Base-by-base conservation (phyloP, 2,113 vertebrate species). In the Gallinago undulata region DNA sequence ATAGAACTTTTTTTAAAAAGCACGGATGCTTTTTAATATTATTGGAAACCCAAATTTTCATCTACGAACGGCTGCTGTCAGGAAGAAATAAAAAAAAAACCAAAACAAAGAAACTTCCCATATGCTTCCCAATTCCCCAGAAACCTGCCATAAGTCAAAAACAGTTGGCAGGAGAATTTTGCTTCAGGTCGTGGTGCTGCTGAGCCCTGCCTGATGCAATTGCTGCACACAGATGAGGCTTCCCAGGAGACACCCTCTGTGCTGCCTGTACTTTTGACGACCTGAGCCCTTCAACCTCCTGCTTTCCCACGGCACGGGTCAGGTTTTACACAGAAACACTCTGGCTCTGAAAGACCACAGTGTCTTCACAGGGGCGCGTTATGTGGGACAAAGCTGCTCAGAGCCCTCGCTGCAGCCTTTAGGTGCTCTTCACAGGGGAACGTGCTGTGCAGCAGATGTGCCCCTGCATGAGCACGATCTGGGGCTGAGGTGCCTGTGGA, bases 381-480 rank as follows among this genome's bases (percentile, higher is more conserved):
- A 39, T 18, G 11, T 10, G 37, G 21, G 28, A 72, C 10, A 57
- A 23, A 63, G 63, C 19, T 63, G 13, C 64, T 75, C n/a, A 55
- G 24, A 67, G 60, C 39, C 9, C 15, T 53, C 55, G 25, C 9
- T 4, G 6, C 7, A 22, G 3, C 10, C 24, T 51, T 39, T 45
- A 31, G 45, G 18, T 59, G 57, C 25, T 47, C 24, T 27, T 55
- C 45, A 31, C 15, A 11, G 47, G 6, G 25, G 19, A 67, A 25
- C 11, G 17, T 27, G 43, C 33, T 2, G 1, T 12, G 45, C 33
- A 51, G 50, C 23, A 37, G 30, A 47, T 6, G 51, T 2, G 2
- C 7, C n/a, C 14, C 8, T 21, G 17, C 28, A 47, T 24, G 0
- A 0, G 30, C 53, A 33, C 0, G 0, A n/a, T 6, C 28, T 27